Evolutionary conservation across 2,113 vertebrate species (phyloP).

Genomic region (Cyanoliseus patagonus): DNA sequence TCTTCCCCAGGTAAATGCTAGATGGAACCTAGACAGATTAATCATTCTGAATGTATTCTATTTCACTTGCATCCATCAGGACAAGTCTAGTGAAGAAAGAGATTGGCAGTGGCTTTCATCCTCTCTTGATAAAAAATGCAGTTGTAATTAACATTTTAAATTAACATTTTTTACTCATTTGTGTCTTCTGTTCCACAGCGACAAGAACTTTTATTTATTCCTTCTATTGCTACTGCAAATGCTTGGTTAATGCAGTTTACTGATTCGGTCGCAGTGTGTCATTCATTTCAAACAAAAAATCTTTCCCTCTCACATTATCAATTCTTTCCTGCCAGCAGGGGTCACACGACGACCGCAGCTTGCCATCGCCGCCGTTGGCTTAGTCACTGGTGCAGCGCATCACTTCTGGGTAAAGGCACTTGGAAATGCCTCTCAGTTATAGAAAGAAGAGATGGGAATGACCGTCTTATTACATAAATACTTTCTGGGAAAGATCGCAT

Average conservation of each 20-base stretch:
- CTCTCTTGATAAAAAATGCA: not conserved
- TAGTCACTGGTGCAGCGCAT: not conserved
- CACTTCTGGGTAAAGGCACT: not conserved
- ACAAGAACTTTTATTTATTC: not conserved
- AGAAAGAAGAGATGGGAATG: not conserved
- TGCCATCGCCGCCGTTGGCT: accelerated
- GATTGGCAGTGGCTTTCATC: not conserved
- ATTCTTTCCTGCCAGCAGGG: conserved; percentile 20
- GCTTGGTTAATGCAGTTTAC: not conserved
- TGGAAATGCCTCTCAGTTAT: not conserved
- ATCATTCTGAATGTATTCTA: not conserved
- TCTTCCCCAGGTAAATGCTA: not conserved
- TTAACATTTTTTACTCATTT: not conserved
- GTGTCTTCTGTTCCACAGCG: not conserved
- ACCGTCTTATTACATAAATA: not conserved
- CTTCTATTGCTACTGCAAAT: not conserved
- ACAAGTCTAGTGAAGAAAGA: not conserved
- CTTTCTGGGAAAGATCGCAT: not conserved
- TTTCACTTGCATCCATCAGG: not conserved
- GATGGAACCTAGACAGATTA: not conserved
- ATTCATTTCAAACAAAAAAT: not conserved
- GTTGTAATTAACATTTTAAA: not conserved
- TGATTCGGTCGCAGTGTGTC: not conserved
- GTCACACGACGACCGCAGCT: not conserved
- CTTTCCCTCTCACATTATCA: not conserved